Base-by-base conservation (phyloP, 1,140 invertebrate genomes). In the Zaprionus capensis region DNA sequence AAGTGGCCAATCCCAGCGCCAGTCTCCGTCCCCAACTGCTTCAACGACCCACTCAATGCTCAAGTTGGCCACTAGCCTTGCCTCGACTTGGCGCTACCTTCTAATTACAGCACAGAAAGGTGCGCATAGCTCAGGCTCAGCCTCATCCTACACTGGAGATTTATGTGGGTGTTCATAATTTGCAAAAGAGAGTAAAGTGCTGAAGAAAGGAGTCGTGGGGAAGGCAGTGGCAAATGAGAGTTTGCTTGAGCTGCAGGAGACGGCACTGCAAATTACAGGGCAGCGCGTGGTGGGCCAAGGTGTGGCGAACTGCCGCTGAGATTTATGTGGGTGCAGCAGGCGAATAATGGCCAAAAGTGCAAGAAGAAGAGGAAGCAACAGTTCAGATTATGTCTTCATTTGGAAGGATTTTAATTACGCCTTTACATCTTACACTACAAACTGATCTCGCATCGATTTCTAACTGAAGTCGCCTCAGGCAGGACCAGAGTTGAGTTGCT, bases 91-190 rank as follows among this genome's bases (percentile, higher is more conserved):
- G 51, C 28, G 34, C 61, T 76, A 61, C 73, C 83, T 88, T 90
- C 85, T 88, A 88, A 90, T 88, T 88, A 88, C 85, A 69, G 65
- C 70, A 72, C 64, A 78, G 78, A 81, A 84, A 85, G 82, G 74
- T 81, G 70, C 63, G 68, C 61, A 57, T 59, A 62, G 81, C 78
- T 74, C 81, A 63, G 53, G 4, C 5, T 28, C 49, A 49, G 65
- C 6, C 15, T 34, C 22, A 85, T 34, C 31, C 31, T 7, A 9
- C 9, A 11, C 0, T 76, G 79, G 75, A 88, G 90, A 88, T 88
- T 88, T 90, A 88, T 88, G 84, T 81, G 78, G 71, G 81, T 81
- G 84, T 63, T 88, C 82, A 90, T 88, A 88, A 88, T 84, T 90
- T 90, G 75, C 67, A 69, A 78, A 81, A 49, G 51, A 58, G 64